Base-by-base conservation (phyloP, 1,140 invertebrate genomes). In the Ceratina japonica region DNA sequence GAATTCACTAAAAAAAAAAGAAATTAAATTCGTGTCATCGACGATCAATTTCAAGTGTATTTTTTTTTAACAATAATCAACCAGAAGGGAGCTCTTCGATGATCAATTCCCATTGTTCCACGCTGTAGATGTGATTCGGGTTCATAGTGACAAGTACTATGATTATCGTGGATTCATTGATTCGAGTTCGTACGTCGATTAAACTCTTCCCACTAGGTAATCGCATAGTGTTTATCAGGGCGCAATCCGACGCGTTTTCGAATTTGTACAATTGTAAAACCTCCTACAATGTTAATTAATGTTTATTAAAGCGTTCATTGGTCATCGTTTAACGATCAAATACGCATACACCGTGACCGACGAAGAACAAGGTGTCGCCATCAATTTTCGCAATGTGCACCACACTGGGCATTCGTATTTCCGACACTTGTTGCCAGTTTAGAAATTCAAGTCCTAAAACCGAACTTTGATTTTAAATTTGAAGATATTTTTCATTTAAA, bases 291-390 rank as follows among this genome's bases (percentile, higher is more conserved):
- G 51, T 2, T 20, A 63, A 66, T 64, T 3, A n/a, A 10, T 68
- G 62, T 71, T 56, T 12, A 0, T 27, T 13, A 27, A 52, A 31
- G 2, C 1, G 13, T 51, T 73, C 10, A 59, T 13, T 58, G 10
- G 24, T 66, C 13, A 20, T 51, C 24, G n/a, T 56, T 44, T n/a
- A 56, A 68, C 27, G 20, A 66, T 63, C 61, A 65, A 71, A 5
- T 61, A 70, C 7, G 31, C 69, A 80, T 70, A 87, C 87, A 15
- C 73, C n/a, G 2, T 81, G 51, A 16, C 79, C 82, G 0, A 84
- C 79, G 18, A 89, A 61, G 22, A 89, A 59, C 7, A 89, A 83
- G 7, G 87, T 89, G 13, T 88, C 75, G 4, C 83, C 82, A 2
- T 82, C 59, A 8, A 86, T 37, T 15, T 77, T 65, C 8, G 82